Evolutionary conservation across 2,113 vertebrate genomes (phyloP), one percentile per base, ranked within the genome.

Genomic region (Mus spicilegus): DNA sequence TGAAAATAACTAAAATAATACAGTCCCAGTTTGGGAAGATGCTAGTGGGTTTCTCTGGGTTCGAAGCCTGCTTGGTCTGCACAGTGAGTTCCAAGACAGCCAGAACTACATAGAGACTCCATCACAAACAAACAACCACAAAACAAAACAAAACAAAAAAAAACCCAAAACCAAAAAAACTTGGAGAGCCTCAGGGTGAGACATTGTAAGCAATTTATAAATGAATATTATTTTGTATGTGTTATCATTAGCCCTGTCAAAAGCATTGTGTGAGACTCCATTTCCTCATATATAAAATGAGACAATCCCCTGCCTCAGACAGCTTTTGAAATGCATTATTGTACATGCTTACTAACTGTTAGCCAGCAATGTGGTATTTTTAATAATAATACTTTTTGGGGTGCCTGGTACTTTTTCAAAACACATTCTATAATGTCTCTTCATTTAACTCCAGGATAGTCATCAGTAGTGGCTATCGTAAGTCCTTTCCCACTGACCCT

Each of bases 341-440:
- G 9, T 82, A 91, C 92, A 33, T 51, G 16, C 20, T 96, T 89
- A 90, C 19, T 96, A 85, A 96, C 51, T 85, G 73, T 39, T 93
- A 67, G 61, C 82, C 70, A 72, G 89, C 94, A 87, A 92, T 87
- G 78, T 92, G 73, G 87, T 84, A 90, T 88, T 86, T 78, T 82
- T 93, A 91, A 73, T 72, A 90, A 90, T 65, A 91, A 95, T 58
- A 95, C 95, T 70, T 96, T 69, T 54, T 89, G 69, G 63, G 24
- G 69, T 24, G 13, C 42, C 11, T 73, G 67, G 30, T 56, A 58
- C 65, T 75, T 95, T 96, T 75, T 61, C 49, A 84, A 91, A 91
- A 30, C 73, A 70, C 49, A 51, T 69, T 82, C n/a, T 63, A 20
- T 39, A 69, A 0, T 19, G 26, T 63, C 56, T 28, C 33, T 58